Conservation (phyloP, 2,888 invertebrate genomes). For the Hirtodrosophila duncani region DNA sequence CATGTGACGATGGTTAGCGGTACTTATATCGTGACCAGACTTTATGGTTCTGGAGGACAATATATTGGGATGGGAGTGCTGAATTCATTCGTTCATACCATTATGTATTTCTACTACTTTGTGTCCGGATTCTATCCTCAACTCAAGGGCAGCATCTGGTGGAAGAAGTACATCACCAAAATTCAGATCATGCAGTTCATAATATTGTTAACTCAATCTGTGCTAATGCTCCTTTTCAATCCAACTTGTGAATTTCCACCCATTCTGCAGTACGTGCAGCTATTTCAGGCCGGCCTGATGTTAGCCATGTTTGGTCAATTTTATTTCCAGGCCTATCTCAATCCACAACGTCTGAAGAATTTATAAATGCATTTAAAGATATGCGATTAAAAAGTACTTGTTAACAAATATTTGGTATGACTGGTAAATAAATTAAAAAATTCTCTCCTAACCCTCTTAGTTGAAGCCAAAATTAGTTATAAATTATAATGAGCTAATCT, state of each 20-base stretch:
- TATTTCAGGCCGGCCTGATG: conserved; percentile 22
- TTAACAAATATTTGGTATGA: no score
- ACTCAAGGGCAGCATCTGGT: conserved; percentile 83
- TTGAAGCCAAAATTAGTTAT: no score
- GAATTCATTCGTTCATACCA: conserved; percentile 86
- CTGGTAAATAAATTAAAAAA: no score
- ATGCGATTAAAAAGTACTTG: no score
- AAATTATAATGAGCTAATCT: no score
- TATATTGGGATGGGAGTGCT: conserved; percentile 82
- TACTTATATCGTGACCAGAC: conserved; percentile 3
- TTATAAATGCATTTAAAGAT: background rate
- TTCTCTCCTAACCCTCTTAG: no score
- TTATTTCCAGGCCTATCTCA: conserved; percentile 31
- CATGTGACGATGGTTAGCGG: conserved; percentile 34
- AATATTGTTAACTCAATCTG: conserved; percentile 11
- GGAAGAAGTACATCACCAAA: conserved; percentile 91
- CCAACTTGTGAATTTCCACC: conserved; percentile 25
- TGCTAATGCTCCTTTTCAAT: conserved; percentile 25
- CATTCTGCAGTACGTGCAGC: conserved; percentile 6
- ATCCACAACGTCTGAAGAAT: background rate
- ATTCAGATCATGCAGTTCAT: conserved; percentile 86
- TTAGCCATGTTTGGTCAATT: conserved; percentile 37
- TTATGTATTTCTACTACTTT: conserved; percentile 92
- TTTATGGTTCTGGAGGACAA: conserved; percentile 83
- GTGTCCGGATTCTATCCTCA: conserved; percentile 84